Evolutionary conservation across 1,140 invertebrate species (phyloP).

Genomic region (Lepidurus apus): DNA sequence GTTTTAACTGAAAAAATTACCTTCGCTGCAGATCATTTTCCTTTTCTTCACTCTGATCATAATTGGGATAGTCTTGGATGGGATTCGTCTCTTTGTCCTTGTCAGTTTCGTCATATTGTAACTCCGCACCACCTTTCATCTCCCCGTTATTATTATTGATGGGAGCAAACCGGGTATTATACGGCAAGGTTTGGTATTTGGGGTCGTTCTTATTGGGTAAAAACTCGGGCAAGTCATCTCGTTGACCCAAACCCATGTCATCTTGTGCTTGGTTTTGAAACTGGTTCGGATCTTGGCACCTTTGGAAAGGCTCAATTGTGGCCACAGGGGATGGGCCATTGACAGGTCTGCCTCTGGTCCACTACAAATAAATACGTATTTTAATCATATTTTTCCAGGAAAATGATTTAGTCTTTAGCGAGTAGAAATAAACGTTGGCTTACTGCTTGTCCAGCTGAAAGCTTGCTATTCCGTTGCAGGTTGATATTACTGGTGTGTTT

Average conservation of each 20-base stretch:
- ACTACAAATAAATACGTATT: constrained; percentile 1
- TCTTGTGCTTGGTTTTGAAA: constrained; percentile 42
- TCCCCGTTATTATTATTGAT: constrained; percentile 32
- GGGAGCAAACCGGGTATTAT: constrained; percentile 56
- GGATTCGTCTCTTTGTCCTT: neutral
- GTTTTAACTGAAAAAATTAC: neutral
- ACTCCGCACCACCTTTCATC: constrained; percentile 28
- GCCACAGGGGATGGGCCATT: constrained; percentile 45
- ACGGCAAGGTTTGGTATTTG: constrained; percentile 88
- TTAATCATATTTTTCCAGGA: neutral
- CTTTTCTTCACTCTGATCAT: neutral
- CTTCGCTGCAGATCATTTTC: neutral
- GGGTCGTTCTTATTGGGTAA: constrained; percentile 76
- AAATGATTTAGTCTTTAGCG: too few species aligned
- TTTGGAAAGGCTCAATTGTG: constrained; percentile 83
- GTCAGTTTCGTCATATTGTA: neutral
- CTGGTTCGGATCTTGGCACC: constrained; percentile 38
- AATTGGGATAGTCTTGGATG: neutral
- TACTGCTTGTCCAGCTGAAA: neutral
- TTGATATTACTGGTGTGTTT: constrained; percentile 23
- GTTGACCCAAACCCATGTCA: constrained; percentile 28
- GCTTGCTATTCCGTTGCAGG: neutral
- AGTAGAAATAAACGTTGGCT: neutral
- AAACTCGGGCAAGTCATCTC: constrained; percentile 44
- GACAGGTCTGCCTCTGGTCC: neutral